Evolutionary conservation across 1,140 invertebrate species (phyloP), one percentile per base, ranked within the genome.

Genomic region (Zophobas atratus): DNA sequence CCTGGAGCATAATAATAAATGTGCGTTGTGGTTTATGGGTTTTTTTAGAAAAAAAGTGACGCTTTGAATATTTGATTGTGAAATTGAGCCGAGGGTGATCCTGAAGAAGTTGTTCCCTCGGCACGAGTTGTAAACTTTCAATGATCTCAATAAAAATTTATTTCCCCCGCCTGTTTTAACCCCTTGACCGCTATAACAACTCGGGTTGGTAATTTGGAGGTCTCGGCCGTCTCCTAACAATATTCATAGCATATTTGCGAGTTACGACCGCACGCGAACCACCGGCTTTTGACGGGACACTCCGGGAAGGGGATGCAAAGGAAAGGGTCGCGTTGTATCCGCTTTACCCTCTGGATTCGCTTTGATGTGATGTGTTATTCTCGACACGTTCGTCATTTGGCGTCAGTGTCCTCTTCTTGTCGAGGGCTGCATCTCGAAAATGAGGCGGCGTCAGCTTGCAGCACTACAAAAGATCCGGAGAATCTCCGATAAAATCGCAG

Each of bases 311-410:
- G 60, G 60, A 32, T 67, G 60, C 39, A 67, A 49, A 67, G 60
- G 60, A 67, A 67, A 43, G 60, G 60, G 38, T 60, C 56, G 56
- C 36, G 56, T 36, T 60, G 56, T 60, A 60, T 60, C 56, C 56
- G 56, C 35, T 60, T 67, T 36, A 46, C 60, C 60, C 60, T 63
- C 60, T 67, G 39, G 60, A 67, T 67, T 67, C 60, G 60, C 60
- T 67, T 67, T 67, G 60, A 67, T 67, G 60, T 67, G 60, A 67
- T 70, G 63, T 70, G 53, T 70, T 77, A 77, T 77, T 77, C 76
- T 20, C 53, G 76, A 72, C 76, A 77, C 76, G 76, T 77, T 70
- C 70, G 76, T 77, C 76, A 77, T 77, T 77, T 77, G 70, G 55
- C 53, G 67, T 71, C 76, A 48, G 76, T 77, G 51, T 77, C 67